Evolutionary conservation across 2,797 vertebrate species (phyloP).

Genomic region (Fringilla coelebs): DNA sequence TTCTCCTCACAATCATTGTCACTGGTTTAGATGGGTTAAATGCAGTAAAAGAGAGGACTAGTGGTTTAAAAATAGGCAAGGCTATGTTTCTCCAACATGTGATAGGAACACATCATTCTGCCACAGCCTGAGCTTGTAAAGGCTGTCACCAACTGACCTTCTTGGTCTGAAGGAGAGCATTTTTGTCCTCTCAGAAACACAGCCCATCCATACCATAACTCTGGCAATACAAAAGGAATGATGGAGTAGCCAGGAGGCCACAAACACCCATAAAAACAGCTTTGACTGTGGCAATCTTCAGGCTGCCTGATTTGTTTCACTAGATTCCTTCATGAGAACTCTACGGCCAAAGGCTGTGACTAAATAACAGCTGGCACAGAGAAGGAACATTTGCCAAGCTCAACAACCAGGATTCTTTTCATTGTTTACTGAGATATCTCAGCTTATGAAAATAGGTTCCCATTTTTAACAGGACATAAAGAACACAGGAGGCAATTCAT

Average conservation of each 20-base stretch:
- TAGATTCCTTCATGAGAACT: neutral
- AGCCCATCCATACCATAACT: neutral
- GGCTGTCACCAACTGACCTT: neutral
- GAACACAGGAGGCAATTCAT: neutral
- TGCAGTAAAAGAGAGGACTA: neutral
- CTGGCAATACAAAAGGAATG: neutral
- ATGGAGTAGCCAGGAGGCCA: neutral
- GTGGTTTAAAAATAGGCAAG: neutral
- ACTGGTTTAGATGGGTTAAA: neutral
- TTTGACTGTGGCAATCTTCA: neutral
- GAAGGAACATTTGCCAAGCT: neutral
- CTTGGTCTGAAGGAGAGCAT: neutral
- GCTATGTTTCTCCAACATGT: neutral
- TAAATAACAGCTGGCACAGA: neutral
- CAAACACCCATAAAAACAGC: neutral
- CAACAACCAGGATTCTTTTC: neutral
- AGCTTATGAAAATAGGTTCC: neutral
- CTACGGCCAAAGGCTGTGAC: neutral
- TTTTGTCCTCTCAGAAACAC: neutral
- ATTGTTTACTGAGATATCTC: neutral
- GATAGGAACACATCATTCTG: neutral
- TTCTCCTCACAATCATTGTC: neutral
- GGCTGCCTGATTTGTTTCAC: constrained; percentile 29
- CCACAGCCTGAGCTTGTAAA: neutral
- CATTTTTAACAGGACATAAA: neutral